phyloP scores from a whole-genome alignment of 2,797 vertebrate species.

The Halcyon smyrnensis region DNA sequence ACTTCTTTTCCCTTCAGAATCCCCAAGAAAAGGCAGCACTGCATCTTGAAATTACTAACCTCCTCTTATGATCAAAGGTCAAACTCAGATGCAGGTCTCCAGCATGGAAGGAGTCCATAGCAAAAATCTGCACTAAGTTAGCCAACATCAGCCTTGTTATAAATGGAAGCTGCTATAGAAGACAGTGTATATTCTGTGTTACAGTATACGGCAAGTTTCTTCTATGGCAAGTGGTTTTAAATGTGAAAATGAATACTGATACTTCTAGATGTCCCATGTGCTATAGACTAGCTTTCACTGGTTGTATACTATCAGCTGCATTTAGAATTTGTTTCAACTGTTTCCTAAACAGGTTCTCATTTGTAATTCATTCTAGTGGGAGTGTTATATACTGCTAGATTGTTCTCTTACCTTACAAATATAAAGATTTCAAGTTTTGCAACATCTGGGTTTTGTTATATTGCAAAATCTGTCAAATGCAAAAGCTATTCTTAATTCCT shows the following conservation, averaged over 20 bases:
- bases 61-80: not conserved
- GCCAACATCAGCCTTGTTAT: not conserved
- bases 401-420: not conserved
- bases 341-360: not conserved
- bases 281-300: not conserved
- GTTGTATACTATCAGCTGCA: not conserved
- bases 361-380: not conserved
- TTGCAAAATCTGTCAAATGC: not conserved
- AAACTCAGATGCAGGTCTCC: not conserved
- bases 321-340: not conserved
- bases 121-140: not conserved
- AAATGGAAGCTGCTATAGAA: not conserved
- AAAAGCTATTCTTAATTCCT: slow-evolving; percentile 7
- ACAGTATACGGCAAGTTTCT: not conserved
- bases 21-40: not conserved
- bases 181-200: not conserved
- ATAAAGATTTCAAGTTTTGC: not conserved
- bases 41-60: not conserved
- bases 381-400: not conserved
- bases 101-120: not conserved
- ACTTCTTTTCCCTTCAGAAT: not conserved
- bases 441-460: not conserved
- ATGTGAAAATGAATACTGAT: not conserved
- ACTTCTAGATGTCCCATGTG: not conserved
- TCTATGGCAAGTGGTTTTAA: not conserved